Base-by-base conservation (phyloP, 2,113 vertebrate genomes). In the Neolamprologus hecqui region DNA sequence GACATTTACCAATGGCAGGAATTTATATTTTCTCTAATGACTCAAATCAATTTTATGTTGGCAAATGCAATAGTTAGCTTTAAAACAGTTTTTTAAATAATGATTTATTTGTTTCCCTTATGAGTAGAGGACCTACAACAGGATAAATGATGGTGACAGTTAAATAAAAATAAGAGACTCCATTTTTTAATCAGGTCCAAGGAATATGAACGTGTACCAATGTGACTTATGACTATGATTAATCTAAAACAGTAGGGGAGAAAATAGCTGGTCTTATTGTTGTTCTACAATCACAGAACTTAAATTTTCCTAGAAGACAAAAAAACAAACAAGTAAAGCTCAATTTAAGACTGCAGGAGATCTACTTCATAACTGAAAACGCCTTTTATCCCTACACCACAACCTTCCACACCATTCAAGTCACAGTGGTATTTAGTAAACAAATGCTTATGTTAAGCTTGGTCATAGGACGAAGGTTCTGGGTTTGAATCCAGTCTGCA, bases 261-360 rank as follows among this genome's bases (percentile, higher is more conserved):
- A 73, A 73, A 3, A 6, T 1, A 40, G 35, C 0, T 68, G 33
- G 6, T 13, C 0, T 23, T 40, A 40, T 21, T 21, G 9, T 9
- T 40, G 63, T 40, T 68, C 11, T 35, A 63, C 63, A 68, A 1
- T 3, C 19, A 40, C 11, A 35, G 19, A 68, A 40, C 35, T 21
- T 3, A 35, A 40, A 68, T 40, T 68, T 68, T 68, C 11, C 35
- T 70, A 70, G 1, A 42, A 23, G 13, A 70, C 13, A 21, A 23
- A 60, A 58, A 17, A 15, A n/a, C n/a, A n/a, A n/a, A n/a, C 58
- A 33, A 63, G 28, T 63, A 63, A 63, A 63, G 6, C 1, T 63
- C 1, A 0, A 35, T 35, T 63, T 35, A 60, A 60, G 57, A 60
- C 17, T 35, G 58, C 31, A 35, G 31, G 31, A 63, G 31, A 63